Evolutionary conservation across 1,140 invertebrate genomes (phyloP).

Genomic region (Brachionus paranguensis): DNA sequence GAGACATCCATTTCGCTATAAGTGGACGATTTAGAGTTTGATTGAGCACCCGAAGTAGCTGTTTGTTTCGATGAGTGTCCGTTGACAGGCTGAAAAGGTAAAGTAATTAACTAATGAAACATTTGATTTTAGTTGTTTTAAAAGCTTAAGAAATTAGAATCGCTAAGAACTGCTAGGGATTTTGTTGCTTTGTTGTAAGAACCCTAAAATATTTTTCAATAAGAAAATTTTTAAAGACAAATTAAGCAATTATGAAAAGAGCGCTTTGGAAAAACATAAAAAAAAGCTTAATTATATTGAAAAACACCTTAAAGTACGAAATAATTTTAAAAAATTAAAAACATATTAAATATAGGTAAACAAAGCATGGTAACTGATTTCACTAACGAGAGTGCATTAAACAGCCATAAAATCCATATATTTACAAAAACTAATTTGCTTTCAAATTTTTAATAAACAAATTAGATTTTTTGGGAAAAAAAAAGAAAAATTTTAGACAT

Average conservation of each 20-base stretch:
- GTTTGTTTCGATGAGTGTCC: slow-evolving; percentile 26
- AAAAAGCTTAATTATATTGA: slow-evolving; percentile 18
- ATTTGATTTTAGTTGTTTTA: not conserved
- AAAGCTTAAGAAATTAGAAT: slow-evolving; percentile 1
- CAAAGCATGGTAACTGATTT: slow-evolving; percentile 24
- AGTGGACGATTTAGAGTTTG: slow-evolving; percentile 28
- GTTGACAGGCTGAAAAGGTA: slow-evolving; percentile 7
- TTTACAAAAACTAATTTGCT: slow-evolving; percentile 17
- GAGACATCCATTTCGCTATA: slow-evolving; percentile 38
- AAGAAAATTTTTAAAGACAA: slow-evolving; percentile 31
- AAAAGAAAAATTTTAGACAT: not conserved
- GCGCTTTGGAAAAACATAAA: slow-evolving; percentile 25
- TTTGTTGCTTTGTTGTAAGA: slow-evolving; percentile 1
- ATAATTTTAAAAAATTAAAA: not conserved
- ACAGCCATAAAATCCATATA: not conserved
- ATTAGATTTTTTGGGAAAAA: not conserved
- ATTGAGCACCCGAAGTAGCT: not conserved
- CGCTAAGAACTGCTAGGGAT: slow-evolving; percentile 3
- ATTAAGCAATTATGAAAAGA: slow-evolving; percentile 5
- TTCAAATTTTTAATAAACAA: not conserved
- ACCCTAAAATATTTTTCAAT: not conserved
- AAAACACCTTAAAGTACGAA: slow-evolving; percentile 32
- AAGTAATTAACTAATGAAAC: not conserved
- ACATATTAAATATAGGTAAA: slow-evolving; percentile 19
- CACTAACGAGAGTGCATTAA: not conserved